phyloP scores from a whole-genome alignment of 2,888 invertebrate genomes.

The Uropetala carovei region DNA sequence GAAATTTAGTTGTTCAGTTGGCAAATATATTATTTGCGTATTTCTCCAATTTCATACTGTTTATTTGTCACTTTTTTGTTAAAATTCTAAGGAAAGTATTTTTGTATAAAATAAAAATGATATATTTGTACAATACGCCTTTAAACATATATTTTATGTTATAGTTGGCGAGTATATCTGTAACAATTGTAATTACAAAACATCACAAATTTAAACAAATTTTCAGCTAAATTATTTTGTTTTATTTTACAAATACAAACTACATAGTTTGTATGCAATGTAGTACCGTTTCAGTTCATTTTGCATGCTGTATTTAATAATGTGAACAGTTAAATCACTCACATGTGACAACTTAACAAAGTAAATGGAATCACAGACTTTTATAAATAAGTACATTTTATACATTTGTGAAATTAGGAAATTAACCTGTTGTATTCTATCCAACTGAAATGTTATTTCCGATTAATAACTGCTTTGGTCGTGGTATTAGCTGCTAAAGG shows the following conservation, averaged over 20 bases:
- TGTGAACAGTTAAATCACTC: constrained; percentile 27
- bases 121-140: too few relatives aligned
- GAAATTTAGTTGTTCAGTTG: too few relatives aligned
- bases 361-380: constrained; percentile 62
- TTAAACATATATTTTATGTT: too few relatives aligned
- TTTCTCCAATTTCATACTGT: not conserved
- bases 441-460: constrained; percentile 50
- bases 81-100: not conserved
- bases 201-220: not conserved
- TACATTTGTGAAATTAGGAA: not conserved
- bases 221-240: constrained; percentile 38
- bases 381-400: constrained; percentile 47
- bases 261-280: constrained; percentile 39
- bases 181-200: too few relatives aligned
- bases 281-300: constrained; percentile 45
- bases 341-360: constrained; percentile 55
- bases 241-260: constrained; percentile 63
- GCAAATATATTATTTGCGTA: too few relatives aligned
- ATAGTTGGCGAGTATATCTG: too few relatives aligned
- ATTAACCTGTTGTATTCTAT: constrained; percentile 42
- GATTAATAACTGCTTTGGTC: constrained; percentile 56
- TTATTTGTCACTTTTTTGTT: not conserved
- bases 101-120: not conserved
- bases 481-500: constrained; percentile 54
- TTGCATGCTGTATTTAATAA: constrained; percentile 9